Evolutionary conservation across 2,888 invertebrate genomes (phyloP), one percentile per base, ranked within the genome.

Genomic region (Exocentrus adspersus): DNA sequence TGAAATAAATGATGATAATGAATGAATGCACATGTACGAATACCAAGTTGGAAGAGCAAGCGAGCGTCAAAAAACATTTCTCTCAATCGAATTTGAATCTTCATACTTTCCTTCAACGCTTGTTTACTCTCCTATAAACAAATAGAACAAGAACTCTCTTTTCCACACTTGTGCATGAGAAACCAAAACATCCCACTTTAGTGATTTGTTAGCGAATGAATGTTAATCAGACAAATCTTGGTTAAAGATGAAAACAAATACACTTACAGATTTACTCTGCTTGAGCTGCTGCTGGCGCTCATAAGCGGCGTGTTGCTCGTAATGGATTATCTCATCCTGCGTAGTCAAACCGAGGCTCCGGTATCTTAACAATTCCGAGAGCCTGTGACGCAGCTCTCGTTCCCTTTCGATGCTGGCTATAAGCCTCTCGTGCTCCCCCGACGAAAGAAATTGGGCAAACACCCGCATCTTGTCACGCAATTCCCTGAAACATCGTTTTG

Each of bases 401-500:
- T 97, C 95, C 60, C 93, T 87, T 83, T 93, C 92, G 58, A 95
- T 82, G 66, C 91, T 93, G 3, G 88, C 88, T 52, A 93, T 85
- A 21, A 95, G 88, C 65, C 91, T 88, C 64, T 92, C 91, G 75
- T 95, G 93, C 81, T 97, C 96, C 60, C 90, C 87, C 21, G 92
- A 89, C 1, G 94, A 92, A 79, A 93, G 92, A 84, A 96, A 96
- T 80, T 95, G 95, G 1, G 94, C 90, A 77, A 94, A 93, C 68
- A 92, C 90, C 30, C 93, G 87, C 82, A 96, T 88, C 37, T 92
- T 90, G 70, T 97, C 96, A 42, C 91, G 88, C 77, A 96, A 90
- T 72, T 92, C 92, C 75, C 92, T 91, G 37, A 14, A 66, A 60
- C 32, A 50, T 16, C 17, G n/a, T n/a, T n/a, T n/a, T n/a, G n/a